Evolutionary conservation across 2,888 invertebrate species (phyloP).

Genomic region (Disparrhopalites patrizii): DNA sequence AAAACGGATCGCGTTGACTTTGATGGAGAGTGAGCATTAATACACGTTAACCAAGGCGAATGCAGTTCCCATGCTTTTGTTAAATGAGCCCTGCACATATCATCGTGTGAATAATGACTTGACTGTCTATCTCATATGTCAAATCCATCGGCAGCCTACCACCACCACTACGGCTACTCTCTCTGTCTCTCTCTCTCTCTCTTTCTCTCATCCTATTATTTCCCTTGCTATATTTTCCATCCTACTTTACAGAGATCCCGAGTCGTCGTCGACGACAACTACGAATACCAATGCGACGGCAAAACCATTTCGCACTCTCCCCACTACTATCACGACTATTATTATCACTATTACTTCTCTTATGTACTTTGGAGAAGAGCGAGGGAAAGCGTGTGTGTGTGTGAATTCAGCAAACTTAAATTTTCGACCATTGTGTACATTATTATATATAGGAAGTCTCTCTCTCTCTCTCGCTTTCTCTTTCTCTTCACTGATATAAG

Average conservation of each 20-base stretch:
- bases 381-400: no score
- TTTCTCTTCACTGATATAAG: neutral
- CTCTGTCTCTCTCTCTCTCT: neutral
- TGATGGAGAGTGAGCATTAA: slow-evolving; percentile 47
- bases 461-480: neutral
- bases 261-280: neutral
- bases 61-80: slow-evolving; percentile 47
- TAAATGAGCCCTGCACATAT: slow-evolving; percentile 48
- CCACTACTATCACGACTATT: neutral
- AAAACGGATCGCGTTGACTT: slow-evolving; percentile 46
- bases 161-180: neutral
- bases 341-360: no score
- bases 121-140: slow-evolving; percentile 46
- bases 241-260: neutral
- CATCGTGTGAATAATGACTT: slow-evolving; percentile 47
- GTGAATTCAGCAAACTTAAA: neutral
- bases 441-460: slow-evolving; percentile 2
- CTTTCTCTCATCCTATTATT: slow-evolving; percentile 14
- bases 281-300: slow-evolving; percentile 4
- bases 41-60: slow-evolving; percentile 47
- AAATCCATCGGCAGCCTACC: slow-evolving; percentile 37
- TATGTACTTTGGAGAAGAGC: no score
- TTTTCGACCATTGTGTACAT: slow-evolving; percentile 6
- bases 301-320: slow-evolving; percentile 13
- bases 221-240: neutral